These are phyloP conservation scores for Virgularia gustaviana DNA, from an alignment of 92 coral and sea anemone genomes.

Conservation along the genomic window DNA sequence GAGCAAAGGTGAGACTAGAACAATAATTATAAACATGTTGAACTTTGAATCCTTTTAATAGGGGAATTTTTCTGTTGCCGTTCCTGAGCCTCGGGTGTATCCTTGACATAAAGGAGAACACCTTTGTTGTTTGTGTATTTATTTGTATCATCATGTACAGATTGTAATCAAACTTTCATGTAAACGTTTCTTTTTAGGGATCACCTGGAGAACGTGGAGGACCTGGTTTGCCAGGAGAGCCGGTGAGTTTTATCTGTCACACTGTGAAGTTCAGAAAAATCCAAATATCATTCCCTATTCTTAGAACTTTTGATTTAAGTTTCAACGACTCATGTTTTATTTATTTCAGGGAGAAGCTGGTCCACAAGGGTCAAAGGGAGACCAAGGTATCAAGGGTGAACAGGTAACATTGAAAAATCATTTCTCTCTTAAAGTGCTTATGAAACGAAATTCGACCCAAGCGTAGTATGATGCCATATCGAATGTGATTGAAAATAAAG, in stretches of 20 bases:
- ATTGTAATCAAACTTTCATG: neutral
- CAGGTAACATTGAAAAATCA: slow-evolving; percentile 16
- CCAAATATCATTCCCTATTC: too few species aligned
- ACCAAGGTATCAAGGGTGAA: slow-evolving; percentile 68
- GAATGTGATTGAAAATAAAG: too few species aligned
- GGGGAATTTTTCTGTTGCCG: too few species aligned
- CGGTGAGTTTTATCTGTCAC: slow-evolving; percentile 45
- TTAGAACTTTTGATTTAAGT: too few species aligned
- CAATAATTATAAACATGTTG: too few species aligned
- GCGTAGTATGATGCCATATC: neutral
- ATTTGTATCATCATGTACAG: neutral
- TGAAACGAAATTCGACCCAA: neutral
- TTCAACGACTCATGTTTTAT: too few species aligned
- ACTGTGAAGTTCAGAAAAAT: too few species aligned
- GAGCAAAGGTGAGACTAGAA: slow-evolving; percentile 75
- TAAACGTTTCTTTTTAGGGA: slow-evolving; percentile 60
- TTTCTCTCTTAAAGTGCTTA: neutral
- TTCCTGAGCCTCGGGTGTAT: too few species aligned
- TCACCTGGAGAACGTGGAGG: slow-evolving; percentile 73
- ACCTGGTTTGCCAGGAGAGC: slow-evolving; percentile 76
- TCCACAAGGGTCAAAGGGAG: slow-evolving; percentile 82
- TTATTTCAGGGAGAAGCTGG: slow-evolving; percentile 68
- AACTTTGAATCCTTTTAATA: too few species aligned
- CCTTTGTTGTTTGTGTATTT: too few species aligned
- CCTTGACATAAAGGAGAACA: too few species aligned